Conservation (phyloP, 35 echinoderm and acorn worm species). For the Heliocidaris tuberculata region DNA sequence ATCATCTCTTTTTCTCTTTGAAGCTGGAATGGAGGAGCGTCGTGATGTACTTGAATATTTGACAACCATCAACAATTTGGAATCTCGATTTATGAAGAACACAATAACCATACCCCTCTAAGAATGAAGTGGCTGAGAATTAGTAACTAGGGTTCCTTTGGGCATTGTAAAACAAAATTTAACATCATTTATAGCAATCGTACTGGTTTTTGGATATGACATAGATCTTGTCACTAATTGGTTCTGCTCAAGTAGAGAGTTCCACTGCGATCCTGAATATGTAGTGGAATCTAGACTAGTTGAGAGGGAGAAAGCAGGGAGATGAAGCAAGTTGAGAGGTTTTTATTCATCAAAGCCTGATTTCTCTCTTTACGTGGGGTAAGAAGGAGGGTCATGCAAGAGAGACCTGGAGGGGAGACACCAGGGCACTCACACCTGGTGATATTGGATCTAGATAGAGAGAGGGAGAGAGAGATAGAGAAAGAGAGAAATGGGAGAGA, state of each 20-base stretch:
- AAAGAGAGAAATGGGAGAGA: neutral
- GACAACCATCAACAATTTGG: neutral
- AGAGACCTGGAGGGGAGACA: neutral
- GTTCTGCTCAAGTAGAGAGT: neutral
- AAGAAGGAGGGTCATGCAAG: neutral
- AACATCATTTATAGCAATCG: neutral
- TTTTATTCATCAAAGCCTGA: neutral
- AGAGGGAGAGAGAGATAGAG: neutral
- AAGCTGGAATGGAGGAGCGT: neutral
- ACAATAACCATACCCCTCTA: neutral
- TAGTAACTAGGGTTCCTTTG: neutral
- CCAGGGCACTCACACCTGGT: constrained; percentile 22
- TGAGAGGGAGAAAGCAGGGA: neutral
- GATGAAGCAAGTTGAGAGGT: neutral
- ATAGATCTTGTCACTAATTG: neutral
- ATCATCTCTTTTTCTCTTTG: neutral
- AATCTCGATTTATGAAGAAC: neutral
- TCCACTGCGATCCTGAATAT: neutral
- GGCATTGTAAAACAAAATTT: neutral
- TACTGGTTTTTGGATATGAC: neutral
- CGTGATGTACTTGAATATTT: neutral
- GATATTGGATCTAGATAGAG: constrained; percentile 1
- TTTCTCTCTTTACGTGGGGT: neutral
- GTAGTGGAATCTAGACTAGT: neutral
- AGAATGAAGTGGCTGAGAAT: neutral